These are phyloP conservation scores for Sander lucioperca DNA, from an alignment of 2,113 vertebrate genomes.

Conservation along the genomic window DNA sequence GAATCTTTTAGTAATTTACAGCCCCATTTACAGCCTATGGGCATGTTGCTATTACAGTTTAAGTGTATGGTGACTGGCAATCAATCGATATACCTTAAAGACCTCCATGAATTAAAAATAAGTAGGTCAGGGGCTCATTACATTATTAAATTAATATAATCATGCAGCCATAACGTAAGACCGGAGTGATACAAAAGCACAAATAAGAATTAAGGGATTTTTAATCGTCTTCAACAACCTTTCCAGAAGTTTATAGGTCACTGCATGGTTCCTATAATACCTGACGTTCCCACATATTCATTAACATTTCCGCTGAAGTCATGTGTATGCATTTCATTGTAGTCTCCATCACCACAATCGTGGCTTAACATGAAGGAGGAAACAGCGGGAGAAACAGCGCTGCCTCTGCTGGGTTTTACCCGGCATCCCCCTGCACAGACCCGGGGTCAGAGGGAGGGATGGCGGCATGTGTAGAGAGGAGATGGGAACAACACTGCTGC, in stretches of 20 bases:
- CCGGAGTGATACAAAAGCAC: background rate
- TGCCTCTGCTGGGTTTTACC: conserved; percentile 41
- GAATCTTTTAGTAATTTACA: background rate
- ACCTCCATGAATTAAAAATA: conserved; percentile 10
- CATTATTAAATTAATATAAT: conserved; percentile 10
- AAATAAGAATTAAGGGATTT: background rate
- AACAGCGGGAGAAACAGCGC: conserved; percentile 42
- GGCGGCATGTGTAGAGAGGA: conserved; percentile 18
- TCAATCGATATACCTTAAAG: background rate
- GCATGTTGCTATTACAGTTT: background rate
- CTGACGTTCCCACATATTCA: background rate
- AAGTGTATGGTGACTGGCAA: background rate
- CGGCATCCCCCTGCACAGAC: conserved; percentile 27
- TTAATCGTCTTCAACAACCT: background rate
- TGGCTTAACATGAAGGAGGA: background rate
- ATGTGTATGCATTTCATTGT: background rate
- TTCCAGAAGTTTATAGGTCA: background rate
- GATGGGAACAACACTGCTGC: background rate
- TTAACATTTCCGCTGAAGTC: background rate
- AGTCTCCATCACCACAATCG: background rate
- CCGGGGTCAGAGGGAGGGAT: conserved; percentile 34
- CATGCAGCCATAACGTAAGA: background rate
- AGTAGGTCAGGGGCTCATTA: conserved; percentile 21
- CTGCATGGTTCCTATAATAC: too few relatives aligned
- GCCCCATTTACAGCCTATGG: background rate